Percentiles rank a stretch among this genome's conserved stretches.
These are phyloP conservation scores for Aphelinus certus DNA, from an alignment of 1,140 invertebrate species.

Conservation along the genomic window DNA sequence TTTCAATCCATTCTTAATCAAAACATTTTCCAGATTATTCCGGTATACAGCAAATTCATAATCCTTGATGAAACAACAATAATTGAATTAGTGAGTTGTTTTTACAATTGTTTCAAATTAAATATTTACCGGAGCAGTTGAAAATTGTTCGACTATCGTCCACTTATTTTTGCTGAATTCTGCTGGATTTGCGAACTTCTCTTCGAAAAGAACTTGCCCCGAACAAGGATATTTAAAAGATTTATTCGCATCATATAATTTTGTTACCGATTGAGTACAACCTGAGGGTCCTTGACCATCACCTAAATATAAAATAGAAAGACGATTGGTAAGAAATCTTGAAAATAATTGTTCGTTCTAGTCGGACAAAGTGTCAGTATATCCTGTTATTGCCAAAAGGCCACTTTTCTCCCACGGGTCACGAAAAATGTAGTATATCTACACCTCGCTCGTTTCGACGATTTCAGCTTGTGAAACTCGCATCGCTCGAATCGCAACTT, in stretches of 20 bases:
- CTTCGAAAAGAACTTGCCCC: constrained; percentile 12
- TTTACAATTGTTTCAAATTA: too few species aligned
- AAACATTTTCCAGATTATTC: constrained; percentile 69
- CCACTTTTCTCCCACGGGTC: too few species aligned
- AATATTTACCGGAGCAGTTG: not conserved
- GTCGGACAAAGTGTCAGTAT: too few species aligned
- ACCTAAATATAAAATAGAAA: too few species aligned
- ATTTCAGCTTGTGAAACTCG: too few species aligned
- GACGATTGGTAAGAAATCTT: not conserved
- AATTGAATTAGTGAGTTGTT: too few species aligned
- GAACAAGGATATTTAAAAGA: not conserved
- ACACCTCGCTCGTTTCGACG: too few species aligned
- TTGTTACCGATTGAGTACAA: not conserved
- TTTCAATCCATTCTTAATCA: constrained; percentile 68
- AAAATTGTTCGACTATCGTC: constrained; percentile 13
- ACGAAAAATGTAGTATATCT: too few species aligned
- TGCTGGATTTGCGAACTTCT: not conserved
- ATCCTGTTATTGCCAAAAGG: too few species aligned
- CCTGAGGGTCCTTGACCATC: too few species aligned
- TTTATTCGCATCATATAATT: not conserved
- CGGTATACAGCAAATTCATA: constrained; percentile 78
- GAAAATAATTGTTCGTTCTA: not conserved
- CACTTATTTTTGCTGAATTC: constrained; percentile 1
- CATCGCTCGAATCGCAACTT: too few species aligned
- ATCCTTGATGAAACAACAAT: constrained; percentile 54